phyloP scores from a whole-genome alignment of 2,797 vertebrate genomes.

The Anabas testudineus region DNA sequence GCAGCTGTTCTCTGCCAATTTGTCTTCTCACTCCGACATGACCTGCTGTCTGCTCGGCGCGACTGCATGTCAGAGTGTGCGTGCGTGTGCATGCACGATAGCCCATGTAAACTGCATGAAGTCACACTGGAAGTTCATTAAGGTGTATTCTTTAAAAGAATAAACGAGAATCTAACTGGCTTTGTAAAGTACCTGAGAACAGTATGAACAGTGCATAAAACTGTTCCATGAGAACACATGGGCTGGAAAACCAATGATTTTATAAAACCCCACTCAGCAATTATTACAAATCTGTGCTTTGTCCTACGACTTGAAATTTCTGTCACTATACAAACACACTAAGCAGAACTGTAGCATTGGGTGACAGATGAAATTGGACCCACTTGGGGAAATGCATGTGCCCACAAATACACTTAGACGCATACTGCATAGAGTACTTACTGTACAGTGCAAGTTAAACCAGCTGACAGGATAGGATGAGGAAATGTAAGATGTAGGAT shows the following conservation, averaged over 20 bases:
- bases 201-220: background rate
- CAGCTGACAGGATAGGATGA: background rate
- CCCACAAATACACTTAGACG: background rate
- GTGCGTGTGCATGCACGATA: background rate
- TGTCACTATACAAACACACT: background rate
- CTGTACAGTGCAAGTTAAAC: background rate
- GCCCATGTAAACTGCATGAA: background rate
- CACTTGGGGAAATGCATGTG: background rate
- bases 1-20: slow-evolving; percentile 35
- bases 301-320: background rate
- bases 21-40: slow-evolving; percentile 28
- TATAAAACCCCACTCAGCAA: no score
- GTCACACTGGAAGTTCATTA: background rate
- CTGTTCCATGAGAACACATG: background rate
- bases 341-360: background rate
- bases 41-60: slow-evolving; percentile 14
- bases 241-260: background rate
- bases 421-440: background rate
- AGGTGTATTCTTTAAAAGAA: background rate
- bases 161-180: background rate
- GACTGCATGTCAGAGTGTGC: background rate
- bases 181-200: background rate
- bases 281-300: no score
- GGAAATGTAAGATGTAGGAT: slow-evolving; percentile 3
- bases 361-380: background rate